Conservation (phyloP, 2,888 invertebrate genomes). For the Zygaena filipendulae region DNA sequence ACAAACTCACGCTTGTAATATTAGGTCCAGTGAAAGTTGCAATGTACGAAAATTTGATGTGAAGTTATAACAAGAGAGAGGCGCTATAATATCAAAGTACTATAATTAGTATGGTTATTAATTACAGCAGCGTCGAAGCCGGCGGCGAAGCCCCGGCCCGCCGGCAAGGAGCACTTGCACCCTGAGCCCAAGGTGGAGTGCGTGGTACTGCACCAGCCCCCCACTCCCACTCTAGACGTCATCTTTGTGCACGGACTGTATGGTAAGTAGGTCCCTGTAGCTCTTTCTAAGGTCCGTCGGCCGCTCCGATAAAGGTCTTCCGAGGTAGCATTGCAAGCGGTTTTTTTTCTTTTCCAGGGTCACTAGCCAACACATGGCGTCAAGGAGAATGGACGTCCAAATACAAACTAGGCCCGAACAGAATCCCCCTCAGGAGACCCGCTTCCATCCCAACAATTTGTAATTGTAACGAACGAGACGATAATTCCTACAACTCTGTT, state of each 20-base stretch:
- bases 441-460: constrained; percentile 16
- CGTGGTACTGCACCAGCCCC: constrained; percentile 38
- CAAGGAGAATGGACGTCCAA: constrained; percentile 75
- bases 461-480: background rate
- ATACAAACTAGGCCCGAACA: constrained; percentile 39
- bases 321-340: too few species aligned
- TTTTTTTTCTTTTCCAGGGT: constrained; percentile 69
- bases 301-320: too few species aligned
- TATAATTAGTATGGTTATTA: too few species aligned
- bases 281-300: too few species aligned
- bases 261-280: constrained; percentile 41
- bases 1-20: too few species aligned
- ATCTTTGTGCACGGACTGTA: constrained; percentile 86
- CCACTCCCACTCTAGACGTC: constrained; percentile 65
- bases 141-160: constrained; percentile 26
- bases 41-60: too few species aligned
- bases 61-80: too few species aligned
- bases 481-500: constrained; percentile 2
- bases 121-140: constrained; percentile 23
- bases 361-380: constrained; percentile 84
- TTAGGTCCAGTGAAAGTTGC: too few species aligned
- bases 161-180: constrained; percentile 43
- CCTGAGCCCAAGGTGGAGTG: constrained; percentile 49
- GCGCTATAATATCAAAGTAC: too few species aligned
- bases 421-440: constrained; percentile 33